phyloP scores from a whole-genome alignment of 2,113 vertebrate species.

The Takifugu bimaculatus region DNA sequence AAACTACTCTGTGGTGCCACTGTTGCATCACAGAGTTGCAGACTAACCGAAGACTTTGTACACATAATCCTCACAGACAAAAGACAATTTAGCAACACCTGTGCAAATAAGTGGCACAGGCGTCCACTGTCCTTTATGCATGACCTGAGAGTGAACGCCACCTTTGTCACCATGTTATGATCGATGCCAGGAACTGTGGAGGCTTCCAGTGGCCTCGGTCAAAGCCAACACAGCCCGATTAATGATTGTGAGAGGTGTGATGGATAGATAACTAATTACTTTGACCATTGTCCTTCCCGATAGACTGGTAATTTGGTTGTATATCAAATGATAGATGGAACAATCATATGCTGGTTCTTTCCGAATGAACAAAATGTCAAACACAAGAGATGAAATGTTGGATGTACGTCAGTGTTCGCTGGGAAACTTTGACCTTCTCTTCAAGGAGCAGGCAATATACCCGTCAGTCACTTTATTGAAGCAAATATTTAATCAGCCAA shows the following conservation, averaged over 20 bases:
- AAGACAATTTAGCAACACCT: constrained; percentile 41
- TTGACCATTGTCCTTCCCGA: constrained; percentile 10
- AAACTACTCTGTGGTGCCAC: background rate
- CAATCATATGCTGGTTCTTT: background rate
- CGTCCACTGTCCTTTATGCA: constrained; percentile 20
- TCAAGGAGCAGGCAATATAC: background rate
- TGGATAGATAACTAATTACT: constrained; percentile 51
- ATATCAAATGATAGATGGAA: constrained; percentile 10
- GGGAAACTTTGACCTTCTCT: background rate
- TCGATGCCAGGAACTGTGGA: constrained; percentile 33
- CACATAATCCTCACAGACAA: constrained; percentile 24
- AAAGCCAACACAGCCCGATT: constrained; percentile 40
- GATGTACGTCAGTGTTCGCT: too few species aligned
- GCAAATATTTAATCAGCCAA: too few species aligned
- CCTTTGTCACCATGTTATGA: constrained; percentile 43
- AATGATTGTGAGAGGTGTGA: constrained; percentile 58
- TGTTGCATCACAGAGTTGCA: background rate
- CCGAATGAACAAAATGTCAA: background rate
- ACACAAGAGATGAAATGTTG: background rate
- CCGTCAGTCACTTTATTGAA: background rate
- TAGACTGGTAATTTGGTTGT: constrained; percentile 11
- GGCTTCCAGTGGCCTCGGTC: constrained; percentile 24
- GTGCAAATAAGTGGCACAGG: constrained; percentile 33
- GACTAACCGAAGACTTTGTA: constrained; percentile 14
- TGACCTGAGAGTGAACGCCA: constrained; percentile 27